Evolutionary conservation across 2,888 invertebrate genomes (phyloP), one percentile per base, ranked within the genome.

Genomic region (Nesidiocoris tenuis): DNA sequence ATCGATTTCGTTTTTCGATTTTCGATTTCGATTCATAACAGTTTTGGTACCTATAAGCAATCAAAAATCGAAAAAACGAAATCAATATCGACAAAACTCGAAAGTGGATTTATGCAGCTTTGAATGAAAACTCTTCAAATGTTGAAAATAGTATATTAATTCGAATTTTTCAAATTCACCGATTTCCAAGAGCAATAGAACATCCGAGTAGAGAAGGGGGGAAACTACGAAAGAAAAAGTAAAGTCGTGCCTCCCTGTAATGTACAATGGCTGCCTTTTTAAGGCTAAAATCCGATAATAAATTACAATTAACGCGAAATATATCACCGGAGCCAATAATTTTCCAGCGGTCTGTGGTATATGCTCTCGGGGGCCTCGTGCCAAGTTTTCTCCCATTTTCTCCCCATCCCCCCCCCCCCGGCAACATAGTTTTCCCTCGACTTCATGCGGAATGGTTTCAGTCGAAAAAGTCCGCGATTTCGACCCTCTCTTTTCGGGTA

Each of bases 241-340:
- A 70, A 70, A 56, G 57, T 70, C 25, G 56, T 57, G 70, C 59
- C 70, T 57, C 70, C 25, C 59, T 59, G 24, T 59, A 70, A 59
- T 59, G 59, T 70, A 70, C 70, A n/a, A 24, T 19, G 17, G 21
- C n/a, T 22, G 18, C 12, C 21, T 57, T 57, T 25, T 59, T 59
- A 22, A n/a, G 59, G 23, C 57, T 7, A 61, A 72, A 61, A 25
- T 61, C 72, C 21, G 72, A 61, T 61, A 61, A 72, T 72, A 72
- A 72, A 72, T 72, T 72, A 72, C 72, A 72, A 72, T 72, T 72
- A 72, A 63, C 61, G 39, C 61, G 72, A 63, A 21, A 63, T 72
- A 72, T 72, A 72, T 72, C 72, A 72, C 72, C 23, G 22, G 39
- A 61, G 61, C 72, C 72, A 72, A 72, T 72, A 72, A 72, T 72